Evolutionary conservation across 2,888 invertebrate species (phyloP).

Genomic region (Lingula anatina): DNA sequence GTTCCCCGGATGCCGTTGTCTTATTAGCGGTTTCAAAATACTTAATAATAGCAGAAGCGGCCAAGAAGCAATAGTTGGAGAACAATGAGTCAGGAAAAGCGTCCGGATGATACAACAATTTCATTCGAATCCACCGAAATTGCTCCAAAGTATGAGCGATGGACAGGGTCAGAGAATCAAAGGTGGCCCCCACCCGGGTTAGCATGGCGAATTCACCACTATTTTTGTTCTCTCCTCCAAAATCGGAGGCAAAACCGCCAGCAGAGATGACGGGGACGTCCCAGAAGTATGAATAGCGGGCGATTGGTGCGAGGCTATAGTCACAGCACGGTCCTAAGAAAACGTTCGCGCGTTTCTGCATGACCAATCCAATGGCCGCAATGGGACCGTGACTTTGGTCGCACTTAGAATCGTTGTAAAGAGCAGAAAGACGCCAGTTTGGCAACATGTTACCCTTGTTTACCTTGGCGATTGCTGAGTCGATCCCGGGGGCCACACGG

Average conservation of each 20-base stretch:
- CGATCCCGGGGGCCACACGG: constrained; percentile 11
- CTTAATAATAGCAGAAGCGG: constrained; percentile 69
- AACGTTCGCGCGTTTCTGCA: constrained; percentile 8
- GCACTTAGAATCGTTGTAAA: constrained; percentile 19
- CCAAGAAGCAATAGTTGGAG: constrained; percentile 69
- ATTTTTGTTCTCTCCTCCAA: constrained; percentile 16
- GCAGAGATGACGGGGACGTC: constrained; percentile 79
- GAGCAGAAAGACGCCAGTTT: not conserved
- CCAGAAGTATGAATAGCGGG: constrained; percentile 81
- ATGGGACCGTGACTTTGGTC: constrained; percentile 13
- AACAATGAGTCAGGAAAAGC: constrained; percentile 64
- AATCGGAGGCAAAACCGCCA: constrained; percentile 36
- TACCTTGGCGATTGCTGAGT: constrained; percentile 9
- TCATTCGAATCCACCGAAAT: constrained; percentile 64
- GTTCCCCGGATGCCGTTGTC: no score
- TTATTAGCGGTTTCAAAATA: constrained; percentile 13
- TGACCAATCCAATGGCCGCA: constrained; percentile 17
- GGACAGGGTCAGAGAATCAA: constrained; percentile 15
- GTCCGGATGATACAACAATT: constrained; percentile 69
- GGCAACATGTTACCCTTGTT: not conserved
- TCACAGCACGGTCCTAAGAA: constrained; percentile 27
- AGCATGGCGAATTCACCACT: constrained; percentile 18
- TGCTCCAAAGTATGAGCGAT: constrained; percentile 1
- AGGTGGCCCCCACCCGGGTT: constrained; percentile 31
- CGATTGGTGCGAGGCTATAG: constrained; percentile 78